Evolutionary conservation across 2,113 vertebrate genomes (phyloP).

Genomic region (Pygoscelis adeliae): DNA sequence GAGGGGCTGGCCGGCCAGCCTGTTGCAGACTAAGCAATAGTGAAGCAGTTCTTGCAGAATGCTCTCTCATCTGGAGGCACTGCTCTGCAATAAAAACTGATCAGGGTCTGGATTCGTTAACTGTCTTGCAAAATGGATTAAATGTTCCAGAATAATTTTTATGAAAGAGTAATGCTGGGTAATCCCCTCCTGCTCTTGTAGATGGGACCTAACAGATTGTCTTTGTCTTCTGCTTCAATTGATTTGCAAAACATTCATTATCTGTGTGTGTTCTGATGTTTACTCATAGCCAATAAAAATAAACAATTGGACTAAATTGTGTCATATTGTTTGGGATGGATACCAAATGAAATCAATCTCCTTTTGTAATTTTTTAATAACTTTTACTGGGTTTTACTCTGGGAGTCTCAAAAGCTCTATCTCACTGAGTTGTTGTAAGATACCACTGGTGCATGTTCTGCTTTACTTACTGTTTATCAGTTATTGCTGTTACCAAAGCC

Average conservation of each 20-base stretch:
- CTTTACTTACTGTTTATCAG: not conserved
- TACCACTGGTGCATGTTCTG: not conserved
- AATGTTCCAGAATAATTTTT: not conserved
- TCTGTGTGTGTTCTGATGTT: not conserved
- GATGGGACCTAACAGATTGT: not conserved
- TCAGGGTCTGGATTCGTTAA: not conserved
- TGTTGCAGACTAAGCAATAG: too few relatives aligned
- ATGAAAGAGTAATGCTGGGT: not conserved
- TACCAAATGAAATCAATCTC: not conserved
- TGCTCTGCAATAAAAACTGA: rapidly evolving
- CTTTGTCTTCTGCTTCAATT: not conserved
- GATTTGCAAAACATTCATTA: not conserved
- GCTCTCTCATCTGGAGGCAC: rapidly evolving
- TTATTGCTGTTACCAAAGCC: not conserved
- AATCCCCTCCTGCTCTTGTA: not conserved
- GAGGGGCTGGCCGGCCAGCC: not conserved
- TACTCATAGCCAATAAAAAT: not conserved
- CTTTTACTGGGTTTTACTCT: not conserved
- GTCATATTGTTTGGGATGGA: not conserved
- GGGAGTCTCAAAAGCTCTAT: not conserved
- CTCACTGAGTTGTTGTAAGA: not conserved
- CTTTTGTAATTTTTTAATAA: not conserved
- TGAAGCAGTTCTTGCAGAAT: not conserved
- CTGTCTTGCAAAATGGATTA: not conserved
- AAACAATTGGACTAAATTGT: not conserved